Percentiles rank a stretch among this genome's conserved stretches.
These are phyloP conservation scores for Cephus rjabovi DNA, from an alignment of 2,888 invertebrate genomes.

Conservation along the genomic window DNA sequence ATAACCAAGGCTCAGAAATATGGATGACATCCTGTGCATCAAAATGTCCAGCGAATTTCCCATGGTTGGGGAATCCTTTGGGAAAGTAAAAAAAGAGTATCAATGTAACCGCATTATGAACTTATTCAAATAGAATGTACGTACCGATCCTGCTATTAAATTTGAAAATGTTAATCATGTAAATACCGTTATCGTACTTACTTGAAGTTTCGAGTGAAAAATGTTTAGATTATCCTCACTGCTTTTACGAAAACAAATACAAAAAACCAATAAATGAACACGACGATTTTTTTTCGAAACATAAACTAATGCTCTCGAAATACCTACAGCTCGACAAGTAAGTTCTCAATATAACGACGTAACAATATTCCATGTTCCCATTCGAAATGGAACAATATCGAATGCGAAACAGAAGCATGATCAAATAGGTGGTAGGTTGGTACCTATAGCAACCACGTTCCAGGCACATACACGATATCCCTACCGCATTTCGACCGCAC, in stretches of 20 bases:
- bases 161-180: neutral
- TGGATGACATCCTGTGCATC: slow-evolving; percentile 68
- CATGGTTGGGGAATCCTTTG: slow-evolving; percentile 71
- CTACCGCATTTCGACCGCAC: neutral
- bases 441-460: neutral
- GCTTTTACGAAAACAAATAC: neutral
- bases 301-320: neutral
- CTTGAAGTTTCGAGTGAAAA: neutral
- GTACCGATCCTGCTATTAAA: neutral
- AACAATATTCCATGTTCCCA: neutral
- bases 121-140: neutral
- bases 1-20: slow-evolving; percentile 56
- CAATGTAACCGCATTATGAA: neutral
- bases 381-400: neutral
- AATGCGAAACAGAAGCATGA: neutral
- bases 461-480: neutral
- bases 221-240: neutral
- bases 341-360: neutral
- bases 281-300: neutral
- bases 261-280: neutral
- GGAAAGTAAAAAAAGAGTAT: slow-evolving; percentile 50
- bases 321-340: neutral
- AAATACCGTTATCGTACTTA: neutral
- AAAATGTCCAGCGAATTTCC: slow-evolving; percentile 69
- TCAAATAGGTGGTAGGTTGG: neutral